Evolutionary conservation across 2,797 vertebrate genomes (phyloP), one percentile per base, ranked within the genome.

Genomic region (Pipistrellus kuhlii): DNA sequence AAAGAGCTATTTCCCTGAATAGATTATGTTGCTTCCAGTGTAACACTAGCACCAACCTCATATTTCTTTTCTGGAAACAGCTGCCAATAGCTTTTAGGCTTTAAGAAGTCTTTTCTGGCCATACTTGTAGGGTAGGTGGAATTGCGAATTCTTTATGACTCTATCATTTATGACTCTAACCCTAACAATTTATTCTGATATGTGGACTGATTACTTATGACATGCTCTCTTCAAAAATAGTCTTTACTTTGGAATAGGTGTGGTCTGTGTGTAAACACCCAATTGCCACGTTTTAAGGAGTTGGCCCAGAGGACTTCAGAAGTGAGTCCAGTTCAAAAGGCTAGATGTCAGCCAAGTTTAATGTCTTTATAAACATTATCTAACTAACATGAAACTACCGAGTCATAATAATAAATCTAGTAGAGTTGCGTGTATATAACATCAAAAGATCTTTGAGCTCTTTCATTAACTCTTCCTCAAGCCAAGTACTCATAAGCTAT

Each of bases 11-110:
- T 77, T 62, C 62, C 18, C 44, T n/a, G 12, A 73, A 32, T 75
- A 76, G 57, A 77, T 55, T 6, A 2, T 78, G 53, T 91, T 6
- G 2, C 14, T 95, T 95, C 72, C 38, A 66, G 0, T 53, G 53
- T 87, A 89, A 96, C 86, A 84, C 92, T 38, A 75, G 13, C 38
- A 92, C 46, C 20, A 59, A 57, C 23, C 35, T 81, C 88, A 20
- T 85, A 27, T 59, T 95, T 93, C 72, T 76, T 48, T 85, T 82
- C 64, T 76, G 51, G 15, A 86, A 86, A 57, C 38, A 86, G 85
- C 44, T 87, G 1, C 77, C 69, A 76, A 10, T 84, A 89, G 15
- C 25, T 88, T 89, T 72, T 75, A 64, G n/a, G 14, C 55, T 88
- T 82, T 90, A 64, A 81, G 62, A 82, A 88, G n/a, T 38, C 51